These are phyloP conservation scores for Mico argentatus DNA, from an alignment of 2,797 vertebrate genomes.

Conservation along the genomic window DNA sequence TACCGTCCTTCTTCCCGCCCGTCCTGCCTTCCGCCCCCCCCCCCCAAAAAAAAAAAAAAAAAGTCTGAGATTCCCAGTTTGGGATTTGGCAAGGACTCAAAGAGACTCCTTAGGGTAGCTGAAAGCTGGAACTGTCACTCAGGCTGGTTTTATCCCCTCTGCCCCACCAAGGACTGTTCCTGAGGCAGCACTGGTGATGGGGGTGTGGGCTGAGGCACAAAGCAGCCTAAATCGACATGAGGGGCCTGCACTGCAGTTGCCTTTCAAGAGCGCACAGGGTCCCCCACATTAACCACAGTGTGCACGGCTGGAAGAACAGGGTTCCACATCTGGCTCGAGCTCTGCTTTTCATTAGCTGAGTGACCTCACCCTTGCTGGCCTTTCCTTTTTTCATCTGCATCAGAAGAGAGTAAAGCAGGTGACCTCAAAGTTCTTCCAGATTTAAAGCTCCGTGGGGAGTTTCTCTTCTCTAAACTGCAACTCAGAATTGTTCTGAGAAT, in stretches of 20 bases:
- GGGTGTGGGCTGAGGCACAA: background rate
- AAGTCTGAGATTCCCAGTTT: background rate
- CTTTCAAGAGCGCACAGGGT: background rate
- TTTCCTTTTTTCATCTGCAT: background rate
- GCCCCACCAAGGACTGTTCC: background rate
- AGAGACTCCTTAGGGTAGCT: background rate
- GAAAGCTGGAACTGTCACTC: background rate
- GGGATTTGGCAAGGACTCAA: background rate
- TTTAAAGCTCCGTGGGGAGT: background rate
- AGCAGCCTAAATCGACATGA: background rate
- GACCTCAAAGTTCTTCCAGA: background rate
- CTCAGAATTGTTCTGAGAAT: background rate
- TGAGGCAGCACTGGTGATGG: background rate
- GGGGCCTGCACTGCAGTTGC: background rate
- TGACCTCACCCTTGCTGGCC: background rate
- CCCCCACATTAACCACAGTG: no score
- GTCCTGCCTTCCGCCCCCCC: no score
- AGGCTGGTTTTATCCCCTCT: background rate
- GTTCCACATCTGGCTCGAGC: background rate
- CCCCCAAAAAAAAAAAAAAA: no score
- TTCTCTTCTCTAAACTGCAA: background rate
- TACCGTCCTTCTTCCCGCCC: no score
- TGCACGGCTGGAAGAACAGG: background rate
- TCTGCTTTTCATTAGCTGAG: background rate
- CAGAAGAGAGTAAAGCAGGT: background rate